Base-by-base conservation (phyloP, 2,797 vertebrate genomes). In the Schizothorax lantsangensis region DNA sequence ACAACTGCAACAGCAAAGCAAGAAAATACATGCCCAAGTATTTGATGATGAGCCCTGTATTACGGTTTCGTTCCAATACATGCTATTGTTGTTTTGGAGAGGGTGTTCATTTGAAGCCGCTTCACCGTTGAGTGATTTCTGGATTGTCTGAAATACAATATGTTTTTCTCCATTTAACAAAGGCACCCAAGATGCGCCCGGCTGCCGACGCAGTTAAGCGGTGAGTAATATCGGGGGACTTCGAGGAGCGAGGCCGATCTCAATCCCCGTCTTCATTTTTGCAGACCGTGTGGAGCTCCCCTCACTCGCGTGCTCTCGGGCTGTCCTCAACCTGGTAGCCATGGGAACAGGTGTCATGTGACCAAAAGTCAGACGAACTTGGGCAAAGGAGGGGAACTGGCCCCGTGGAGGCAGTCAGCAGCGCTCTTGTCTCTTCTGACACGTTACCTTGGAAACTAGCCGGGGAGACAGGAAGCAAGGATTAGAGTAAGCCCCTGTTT, bases 391-490 rank as follows among this genome's bases (percentile, higher is more conserved):
- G 94, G 94, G 94, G 94, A 93, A 94, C 94, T 93, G 92, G 95
- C 93, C 95, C 95, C 93, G 91, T 92, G 91, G 95, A 95, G 95
- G 93, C 93, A 93, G 94, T 93, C 93, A 92, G 80, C 84, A 83
- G 85, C 21, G 36, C 81, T 93, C 95, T 95, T 95, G 92, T 93
- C 95, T 95, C 94, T 94, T 95, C 95, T 94, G 94, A 95, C 94
- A 95, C 57, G 96, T 96, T 96, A 93, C 96, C 96, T 93, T 91
- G 96, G 95, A 96, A 96, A 96, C 96, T 95, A 91, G 94, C 94
- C 80, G 92, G 92, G 93, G 91, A 88, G 91, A 94, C 93, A 94
- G 91, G 81, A 90, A 88, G 89, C 88, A 74, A 87, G 88, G 88
- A 85, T 90, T 79, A 79, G 83, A 81, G 92, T 93, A 91, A 94